Percentiles rank a stretch among this genome's conserved stretches.
Conservation (phyloP, 2,888 invertebrate species). For the Hoplodrina ambigua region DNA sequence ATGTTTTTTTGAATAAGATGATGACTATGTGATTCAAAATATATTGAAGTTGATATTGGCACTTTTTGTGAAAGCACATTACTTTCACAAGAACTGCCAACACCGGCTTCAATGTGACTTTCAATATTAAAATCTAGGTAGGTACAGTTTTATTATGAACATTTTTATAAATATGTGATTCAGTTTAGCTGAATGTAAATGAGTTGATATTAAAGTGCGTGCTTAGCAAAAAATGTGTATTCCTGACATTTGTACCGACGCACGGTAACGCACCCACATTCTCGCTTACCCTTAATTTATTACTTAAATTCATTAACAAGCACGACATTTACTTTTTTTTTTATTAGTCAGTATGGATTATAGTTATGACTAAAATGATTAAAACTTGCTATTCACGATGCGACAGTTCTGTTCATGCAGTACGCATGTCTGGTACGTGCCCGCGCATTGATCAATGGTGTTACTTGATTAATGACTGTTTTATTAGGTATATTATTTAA, state of each 20-base stretch:
- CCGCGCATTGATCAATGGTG: slow-evolving; percentile 31
- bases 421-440: slow-evolving; percentile 28
- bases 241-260: slow-evolving; percentile 26
- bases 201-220: slow-evolving; percentile 37
- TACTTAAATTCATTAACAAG: slow-evolving; percentile 34
- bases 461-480: slow-evolving; percentile 24
- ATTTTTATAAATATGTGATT: background rate
- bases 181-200: slow-evolving; percentile 27
- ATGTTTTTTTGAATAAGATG: slow-evolving; percentile 22
- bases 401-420: background rate
- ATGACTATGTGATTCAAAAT: slow-evolving; percentile 24
- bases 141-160: slow-evolving; percentile 11
- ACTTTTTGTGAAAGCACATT: slow-evolving; percentile 15
- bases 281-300: slow-evolving; percentile 26
- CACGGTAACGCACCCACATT: slow-evolving; percentile 39
- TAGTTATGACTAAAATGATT: background rate
- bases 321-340: slow-evolving; percentile 3
- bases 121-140: slow-evolving; percentile 5
- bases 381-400: background rate
- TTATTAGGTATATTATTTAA: background rate
- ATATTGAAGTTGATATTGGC: slow-evolving; percentile 22
- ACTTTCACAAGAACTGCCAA: background rate
- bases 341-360: background rate
- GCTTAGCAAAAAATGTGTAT: slow-evolving; percentile 22
- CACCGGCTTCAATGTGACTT: background rate